These are phyloP conservation scores for Hesperophylax magnus DNA, from an alignment of 1,140 invertebrate genomes.

Conservation along the genomic window DNA sequence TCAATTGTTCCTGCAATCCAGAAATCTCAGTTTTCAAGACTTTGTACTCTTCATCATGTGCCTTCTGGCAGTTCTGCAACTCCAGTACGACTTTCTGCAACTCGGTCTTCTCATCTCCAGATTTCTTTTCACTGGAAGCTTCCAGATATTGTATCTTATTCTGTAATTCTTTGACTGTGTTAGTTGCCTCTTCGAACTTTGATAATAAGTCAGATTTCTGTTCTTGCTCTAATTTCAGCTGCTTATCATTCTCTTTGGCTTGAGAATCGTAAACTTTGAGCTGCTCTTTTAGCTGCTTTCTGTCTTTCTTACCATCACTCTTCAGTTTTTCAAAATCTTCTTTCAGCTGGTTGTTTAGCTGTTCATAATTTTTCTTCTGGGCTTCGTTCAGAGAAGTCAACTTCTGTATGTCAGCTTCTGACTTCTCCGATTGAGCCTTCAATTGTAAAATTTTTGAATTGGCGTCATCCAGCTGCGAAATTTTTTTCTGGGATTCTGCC, in stretches of 20 bases:
- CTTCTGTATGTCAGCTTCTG: slow-evolving; percentile 67
- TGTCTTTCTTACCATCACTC: slow-evolving; percentile 64
- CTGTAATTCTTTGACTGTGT: slow-evolving; percentile 63
- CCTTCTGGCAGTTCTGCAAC: slow-evolving; percentile 63
- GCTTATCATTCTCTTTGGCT: slow-evolving; percentile 67
- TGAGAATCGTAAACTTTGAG: slow-evolving; percentile 65
- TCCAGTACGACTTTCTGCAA: slow-evolving; percentile 65
- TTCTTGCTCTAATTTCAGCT: slow-evolving; percentile 66
- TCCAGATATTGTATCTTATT: slow-evolving; percentile 65
- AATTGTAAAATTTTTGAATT: slow-evolving; percentile 69
- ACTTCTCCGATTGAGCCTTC: slow-evolving; percentile 65
- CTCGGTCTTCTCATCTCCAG: slow-evolving; percentile 63
- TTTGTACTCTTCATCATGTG: slow-evolving; percentile 59
- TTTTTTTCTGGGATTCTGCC: slow-evolving; percentile 67
- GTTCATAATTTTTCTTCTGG: slow-evolving; percentile 67
- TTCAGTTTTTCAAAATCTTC: slow-evolving; percentile 66
- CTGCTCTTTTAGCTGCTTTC: slow-evolving; percentile 64
- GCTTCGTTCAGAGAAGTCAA: slow-evolving; percentile 66
- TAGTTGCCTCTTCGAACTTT: slow-evolving; percentile 64
- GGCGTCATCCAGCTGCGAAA: slow-evolving; percentile 68
- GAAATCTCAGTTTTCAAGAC: slow-evolving; percentile 62
- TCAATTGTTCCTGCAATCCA: slow-evolving; percentile 63
- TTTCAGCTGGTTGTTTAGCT: slow-evolving; percentile 67
- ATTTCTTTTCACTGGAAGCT: slow-evolving; percentile 62
- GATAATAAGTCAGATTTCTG: slow-evolving; percentile 66